Evolutionary conservation across 2,888 invertebrate species (phyloP).

Genomic region (Hermaeophaga mercurialis): DNA sequence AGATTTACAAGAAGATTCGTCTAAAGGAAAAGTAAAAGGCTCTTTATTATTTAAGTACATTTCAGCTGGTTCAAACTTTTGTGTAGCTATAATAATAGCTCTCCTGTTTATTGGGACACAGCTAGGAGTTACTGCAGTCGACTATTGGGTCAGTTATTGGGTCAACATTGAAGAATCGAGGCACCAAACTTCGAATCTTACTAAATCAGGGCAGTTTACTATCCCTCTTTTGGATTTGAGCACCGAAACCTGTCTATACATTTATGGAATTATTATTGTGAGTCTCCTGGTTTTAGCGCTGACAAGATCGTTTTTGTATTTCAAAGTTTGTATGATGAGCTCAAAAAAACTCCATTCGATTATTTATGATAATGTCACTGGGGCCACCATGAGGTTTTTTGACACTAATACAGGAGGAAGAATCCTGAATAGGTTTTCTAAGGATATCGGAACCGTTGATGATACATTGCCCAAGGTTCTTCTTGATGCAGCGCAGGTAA

Average conservation of each 20-base stretch:
- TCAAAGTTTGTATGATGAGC: slow-evolving; percentile 23
- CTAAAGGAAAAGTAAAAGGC: slow-evolving; percentile 66
- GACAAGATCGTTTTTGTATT: slow-evolving; percentile 23
- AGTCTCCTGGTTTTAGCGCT: slow-evolving; percentile 13
- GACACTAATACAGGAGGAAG: slow-evolving; percentile 31
- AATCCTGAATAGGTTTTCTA: slow-evolving; percentile 30
- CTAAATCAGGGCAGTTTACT: not conserved
- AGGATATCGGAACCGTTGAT: slow-evolving; percentile 28
- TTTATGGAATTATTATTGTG: slow-evolving; percentile 14
- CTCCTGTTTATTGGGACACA: slow-evolving; percentile 65
- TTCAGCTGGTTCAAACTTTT: slow-evolving; percentile 62
- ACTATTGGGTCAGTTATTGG: slow-evolving; percentile 79
- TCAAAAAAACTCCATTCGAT: slow-evolving; percentile 22
- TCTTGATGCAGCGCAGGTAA: slow-evolving; percentile 28
- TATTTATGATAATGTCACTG: slow-evolving; percentile 20
- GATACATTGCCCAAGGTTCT: slow-evolving; percentile 26
- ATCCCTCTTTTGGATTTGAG: slow-evolving; percentile 6
- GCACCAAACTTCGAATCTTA: not conserved
- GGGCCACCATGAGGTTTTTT: slow-evolving; percentile 29
- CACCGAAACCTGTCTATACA: slow-evolving; percentile 16
- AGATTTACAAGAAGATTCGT: slow-evolving; percentile 62
- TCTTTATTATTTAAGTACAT: slow-evolving; percentile 65
- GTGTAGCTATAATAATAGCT: slow-evolving; percentile 58
- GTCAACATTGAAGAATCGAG: slow-evolving; percentile 20
- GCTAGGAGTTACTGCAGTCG: slow-evolving; percentile 66